Evolutionary conservation across 1,140 invertebrate genomes (phyloP), one percentile per base, ranked within the genome.

Genomic region (Dolichoris vasculosae): DNA sequence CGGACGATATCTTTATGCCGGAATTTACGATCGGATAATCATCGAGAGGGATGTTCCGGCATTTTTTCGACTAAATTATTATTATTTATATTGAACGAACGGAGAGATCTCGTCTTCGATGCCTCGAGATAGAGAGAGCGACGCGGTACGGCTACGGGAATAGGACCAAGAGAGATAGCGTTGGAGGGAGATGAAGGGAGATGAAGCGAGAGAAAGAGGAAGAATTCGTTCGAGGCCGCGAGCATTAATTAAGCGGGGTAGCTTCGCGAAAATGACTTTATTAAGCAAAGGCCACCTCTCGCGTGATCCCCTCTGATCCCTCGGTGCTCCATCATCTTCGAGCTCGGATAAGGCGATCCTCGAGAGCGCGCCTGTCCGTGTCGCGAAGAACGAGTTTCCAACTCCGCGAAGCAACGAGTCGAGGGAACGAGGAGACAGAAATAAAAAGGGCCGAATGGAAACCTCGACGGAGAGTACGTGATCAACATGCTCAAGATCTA

Each of bases 1-100:
- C 90, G 89, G 64, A 82, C 93, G 91, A 93, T 93, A 93, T 93
- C 92, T 93, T 93, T 92, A 93, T 91, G 88, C 89, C 63, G 81
- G 88, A 89, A 93, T 93, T 93, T 93, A 93, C 89, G 92, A 93
- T 89, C 90, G 91, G 93, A 93, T 93, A 93, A 93, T 93, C 90
- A 93, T 92, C 93, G 88, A 88, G 90, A 91, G 90, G 92, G 92
- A 91, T 92, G 92, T 92, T 93, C 92, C 90, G 90, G 89, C 89
- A 90, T 91, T 91, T 86, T 92, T 92, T 91, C 89, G 86, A 43
- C 88, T 87, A 90, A 90, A 91, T 93, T 93, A 92, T 93, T 92
- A 92, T 93, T 93, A 93, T 93, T 92, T 92, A 91, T 92, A 90
- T 91, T 67, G 67, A 48, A 51, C 40, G 48, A n/a, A 69, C 40